phyloP scores from a whole-genome alignment of 2,888 invertebrate species.

The Heteromyza rotundicornis region DNA sequence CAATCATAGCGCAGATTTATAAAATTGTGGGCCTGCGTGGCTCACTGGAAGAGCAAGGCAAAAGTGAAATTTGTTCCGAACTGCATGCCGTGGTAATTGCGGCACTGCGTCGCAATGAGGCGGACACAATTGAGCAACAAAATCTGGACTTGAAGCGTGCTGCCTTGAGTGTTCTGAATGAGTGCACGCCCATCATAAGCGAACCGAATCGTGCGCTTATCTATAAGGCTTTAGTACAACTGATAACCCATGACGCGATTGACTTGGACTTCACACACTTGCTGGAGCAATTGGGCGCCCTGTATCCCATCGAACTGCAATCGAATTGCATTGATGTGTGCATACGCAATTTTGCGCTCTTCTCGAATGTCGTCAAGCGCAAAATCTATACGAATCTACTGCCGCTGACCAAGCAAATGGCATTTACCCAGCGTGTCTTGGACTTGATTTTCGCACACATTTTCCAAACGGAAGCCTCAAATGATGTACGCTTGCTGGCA shows the following conservation, averaged over 20 bases:
- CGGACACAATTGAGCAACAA: conserved; percentile 33
- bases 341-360: conserved; percentile 46
- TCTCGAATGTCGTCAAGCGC: conserved; percentile 47
- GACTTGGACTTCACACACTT: conserved; percentile 46
- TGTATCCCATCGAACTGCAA: conserved; percentile 54
- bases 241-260: conserved; percentile 45
- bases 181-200: conserved; percentile 45
- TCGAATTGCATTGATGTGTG: conserved; percentile 50
- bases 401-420: conserved; percentile 50
- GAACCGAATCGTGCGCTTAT: conserved; percentile 51
- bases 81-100: conserved; percentile 48
- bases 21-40: conserved; percentile 41
- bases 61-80: conserved; percentile 59
- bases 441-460: conserved; percentile 47
- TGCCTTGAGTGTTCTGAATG: conserved; percentile 45
- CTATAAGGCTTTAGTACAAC: conserved; percentile 47
- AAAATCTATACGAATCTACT: conserved; percentile 52
- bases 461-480: conserved; percentile 36
- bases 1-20: conserved; percentile 49
- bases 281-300: conserved; percentile 47
- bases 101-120: conserved; percentile 32
- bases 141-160: conserved; percentile 45
- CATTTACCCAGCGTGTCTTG: conserved; percentile 50
- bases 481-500: conserved; percentile 46
- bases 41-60: conserved; percentile 50